Base-by-base conservation (phyloP, 2,888 invertebrate species). In the Elmis aenea region DNA sequence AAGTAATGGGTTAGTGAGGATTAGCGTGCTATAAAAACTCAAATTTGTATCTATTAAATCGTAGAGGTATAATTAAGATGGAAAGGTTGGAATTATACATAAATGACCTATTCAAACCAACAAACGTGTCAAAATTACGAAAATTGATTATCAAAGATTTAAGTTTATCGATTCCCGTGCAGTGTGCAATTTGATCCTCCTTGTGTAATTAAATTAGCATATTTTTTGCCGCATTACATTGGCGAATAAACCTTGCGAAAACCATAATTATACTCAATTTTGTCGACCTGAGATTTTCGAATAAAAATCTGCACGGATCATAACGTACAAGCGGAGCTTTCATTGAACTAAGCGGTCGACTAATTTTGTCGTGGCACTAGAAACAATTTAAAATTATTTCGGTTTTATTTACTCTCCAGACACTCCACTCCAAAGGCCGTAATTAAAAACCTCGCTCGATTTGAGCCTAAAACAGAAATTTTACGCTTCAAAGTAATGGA, bases 61-160 rank as follows among this genome's bases (percentile, higher is more conserved):
- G 26, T 26, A 22, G 12, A 16, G 23, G 23, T 28, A 42, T 48
- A 48, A 46, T 45, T 48, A 46, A 46, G 43, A 39, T 20, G 30
- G 28, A 38, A 43, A 46, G 43, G 48, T 33, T 37, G 20, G 32
- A 45, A 48, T 48, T 48, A 48, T 33, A 43, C 18, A 26, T 40
- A 45, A 45, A 42, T 30, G 45, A 40, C 34, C 45, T 39, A 48
- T 48, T 41, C 41, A 33, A 35, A 48, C 38, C 43, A 29, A 45
- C 38, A 41, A 44, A 46, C 38, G 48, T 48, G 48, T 48, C 48
- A 46, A 46, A 46, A 46, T 48, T 46, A 43, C 26, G 33, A 43
- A 48, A 48, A 48, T 48, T 43, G 48, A 48, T 48, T 46, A 43
- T 37, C 36, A 26, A 34, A 42, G 31, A 38, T 42, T 38, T 42